Base-by-base conservation (phyloP, 2,797 vertebrate genomes). In the Kryptopterus vitreolus region DNA sequence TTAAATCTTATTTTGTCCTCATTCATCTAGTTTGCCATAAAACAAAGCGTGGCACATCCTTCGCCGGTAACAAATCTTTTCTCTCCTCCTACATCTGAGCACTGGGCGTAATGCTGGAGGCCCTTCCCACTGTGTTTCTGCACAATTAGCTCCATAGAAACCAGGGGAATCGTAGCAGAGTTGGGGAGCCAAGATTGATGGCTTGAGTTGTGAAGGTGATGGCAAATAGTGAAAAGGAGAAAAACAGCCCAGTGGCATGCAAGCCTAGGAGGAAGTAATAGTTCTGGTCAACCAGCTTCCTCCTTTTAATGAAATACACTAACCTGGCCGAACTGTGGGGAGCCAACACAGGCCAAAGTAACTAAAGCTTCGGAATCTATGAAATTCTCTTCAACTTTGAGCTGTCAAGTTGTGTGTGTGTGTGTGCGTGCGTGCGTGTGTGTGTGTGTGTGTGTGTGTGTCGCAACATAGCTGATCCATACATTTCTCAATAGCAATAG, bases 101-200 rank as follows among this genome's bases (percentile, higher is more conserved):
- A 75, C 55, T 43, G 78, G 75, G 86, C 79, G 78, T 84, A 87
- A 87, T 80, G 78, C 86, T 84, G 78, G 71, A 77, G 84, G 83
- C 83, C 85, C 83, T 78, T 85, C 89, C 88, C 82, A 84, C 90
- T 81, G 82, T 53, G 85, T 88, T 88, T 88, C 87, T 91, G 87
- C 88, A 89, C 88, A 90, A 89, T 91, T 92, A 91, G 87, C 88
- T 88, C 84, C 86, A 85, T 81, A 84, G 86, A 89, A 87, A 86
- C 84, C 85, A 77, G 77, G 82, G 86, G 84, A 87, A 82, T 88
- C 80, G 70, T 75, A 84, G 87, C 84, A 78, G 83, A 85, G 87
- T 86, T 86, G 83, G 85, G 82, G 87, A 86, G 88, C 87, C 81
- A 87, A 91, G 90, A 92, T 90, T 86, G 88, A 90, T 91, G 83